A percentile compares a stretch with the other conserved stretches of the same genome.
These are phyloP conservation scores for Protomyctophum bolini DNA, from an alignment of 2,113 vertebrate genomes.

Conservation along the genomic window DNA sequence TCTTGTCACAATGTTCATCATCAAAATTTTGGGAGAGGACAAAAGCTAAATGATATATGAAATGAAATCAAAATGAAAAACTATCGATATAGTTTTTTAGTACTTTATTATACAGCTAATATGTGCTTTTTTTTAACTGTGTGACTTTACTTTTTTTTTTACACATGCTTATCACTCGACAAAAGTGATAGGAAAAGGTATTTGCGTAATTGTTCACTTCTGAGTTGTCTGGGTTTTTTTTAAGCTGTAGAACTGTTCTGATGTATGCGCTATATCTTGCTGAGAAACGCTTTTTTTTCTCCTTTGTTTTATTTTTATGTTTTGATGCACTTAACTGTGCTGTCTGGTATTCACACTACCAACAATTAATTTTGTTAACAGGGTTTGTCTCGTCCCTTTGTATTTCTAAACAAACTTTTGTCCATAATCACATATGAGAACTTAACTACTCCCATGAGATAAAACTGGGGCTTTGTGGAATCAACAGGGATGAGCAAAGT, in stretches of 20 bases:
- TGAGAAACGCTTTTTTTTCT: conserved; percentile 79
- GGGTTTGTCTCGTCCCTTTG: conserved; percentile 35
- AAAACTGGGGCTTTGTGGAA: conserved; percentile 88
- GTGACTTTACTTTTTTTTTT: conserved; percentile 90
- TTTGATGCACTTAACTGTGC: conserved; percentile 81
- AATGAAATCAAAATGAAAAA: conserved; percentile 79
- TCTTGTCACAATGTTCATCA: conserved; percentile 84
- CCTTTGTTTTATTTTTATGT: conserved; percentile 11
- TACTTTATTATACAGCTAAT: conserved; percentile 98
- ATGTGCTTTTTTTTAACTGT: conserved; percentile 97
- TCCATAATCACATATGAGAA: conserved; percentile 74
- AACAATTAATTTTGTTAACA: conserved; percentile 74
- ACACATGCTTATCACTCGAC: conserved; percentile 87
- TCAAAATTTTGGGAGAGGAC: conserved; percentile 83
- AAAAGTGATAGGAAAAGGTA: conserved; percentile 80
- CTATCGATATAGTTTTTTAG: conserved; percentile 98
- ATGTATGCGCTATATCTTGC: conserved; percentile 82
- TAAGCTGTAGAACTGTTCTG: conserved; percentile 90
- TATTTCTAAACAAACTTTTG: conserved; percentile 54
- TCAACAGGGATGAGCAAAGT: conserved; percentile 99
- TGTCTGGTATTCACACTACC: conserved; percentile 79
- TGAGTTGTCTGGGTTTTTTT: conserved; percentile 80
- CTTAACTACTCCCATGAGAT: conserved; percentile 78
- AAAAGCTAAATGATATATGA: conserved; percentile 83
- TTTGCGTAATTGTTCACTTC: conserved; percentile 84